Conservation (phyloP, 2,113 vertebrate genomes). For the Python bivittatus region DNA sequence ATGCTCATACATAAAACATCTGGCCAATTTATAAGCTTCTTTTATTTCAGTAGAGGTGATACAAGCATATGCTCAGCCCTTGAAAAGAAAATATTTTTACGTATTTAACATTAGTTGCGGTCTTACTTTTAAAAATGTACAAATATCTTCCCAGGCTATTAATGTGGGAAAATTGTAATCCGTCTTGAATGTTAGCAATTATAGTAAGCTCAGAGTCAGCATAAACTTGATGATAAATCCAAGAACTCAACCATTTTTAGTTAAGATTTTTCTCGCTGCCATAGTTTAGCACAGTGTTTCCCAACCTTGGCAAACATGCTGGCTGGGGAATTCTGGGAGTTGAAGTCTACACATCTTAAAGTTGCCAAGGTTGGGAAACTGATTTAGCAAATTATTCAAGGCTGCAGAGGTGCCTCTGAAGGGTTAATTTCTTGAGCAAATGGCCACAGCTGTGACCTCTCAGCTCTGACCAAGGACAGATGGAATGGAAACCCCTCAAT, state of each 20-base stretch:
- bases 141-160: not conserved
- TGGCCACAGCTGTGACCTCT: constrained; percentile 34
- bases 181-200: not conserved
- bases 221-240: not conserved
- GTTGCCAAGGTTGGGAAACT: not conserved
- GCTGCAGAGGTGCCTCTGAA: not conserved
- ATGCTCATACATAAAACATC: not conserved
- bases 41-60: not conserved
- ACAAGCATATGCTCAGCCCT: not conserved
- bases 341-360: not conserved
- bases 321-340: not conserved
- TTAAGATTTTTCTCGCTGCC: not conserved
- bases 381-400: not conserved
- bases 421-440: constrained; percentile 1
- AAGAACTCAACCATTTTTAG: not conserved
- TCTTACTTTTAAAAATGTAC: not conserved
- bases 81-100: not conserved
- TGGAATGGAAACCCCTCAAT: not conserved
- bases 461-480: constrained; percentile 1
- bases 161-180: not conserved
- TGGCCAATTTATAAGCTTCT: not conserved
- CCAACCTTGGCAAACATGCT: not conserved
- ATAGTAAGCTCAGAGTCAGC: not conserved
- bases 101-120: not conserved
- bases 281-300: not conserved